phyloP scores from a whole-genome alignment of 1,140 invertebrate genomes.

The Conopomorpha cramerella region DNA sequence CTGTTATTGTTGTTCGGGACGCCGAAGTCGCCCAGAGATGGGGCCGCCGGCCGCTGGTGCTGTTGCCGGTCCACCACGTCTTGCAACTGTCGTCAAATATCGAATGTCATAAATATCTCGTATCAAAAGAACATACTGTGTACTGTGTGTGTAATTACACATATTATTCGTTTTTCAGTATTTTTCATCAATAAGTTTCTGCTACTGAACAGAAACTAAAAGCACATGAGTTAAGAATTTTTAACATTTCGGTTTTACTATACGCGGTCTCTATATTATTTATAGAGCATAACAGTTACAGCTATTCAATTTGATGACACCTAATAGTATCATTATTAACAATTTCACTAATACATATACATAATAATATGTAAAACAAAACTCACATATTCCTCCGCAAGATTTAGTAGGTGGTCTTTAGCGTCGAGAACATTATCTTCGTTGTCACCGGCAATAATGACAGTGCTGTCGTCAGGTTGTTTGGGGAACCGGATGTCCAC shows the following conservation, averaged over 20 bases:
- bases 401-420: constrained; percentile 84
- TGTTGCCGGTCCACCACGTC: constrained; percentile 76
- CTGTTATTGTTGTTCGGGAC: constrained; percentile 15
- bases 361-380: constrained; percentile 4
- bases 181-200: too few relatives aligned
- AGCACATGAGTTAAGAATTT: too few relatives aligned
- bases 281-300: too few relatives aligned
- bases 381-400: constrained; percentile 91
- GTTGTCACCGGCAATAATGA: constrained; percentile 83
- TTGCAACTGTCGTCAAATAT: constrained; percentile 66
- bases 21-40: constrained; percentile 45
- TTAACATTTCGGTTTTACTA: too few relatives aligned
- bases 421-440: constrained; percentile 89
- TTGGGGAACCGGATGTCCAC: constrained; percentile 87
- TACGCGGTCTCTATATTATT: too few relatives aligned
- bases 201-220: too few relatives aligned
- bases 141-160: too few relatives aligned
- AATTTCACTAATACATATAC: too few relatives aligned
- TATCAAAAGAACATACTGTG: constrained; percentile 2
- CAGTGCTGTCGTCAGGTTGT: constrained; percentile 78
- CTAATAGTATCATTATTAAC: too few relatives aligned
- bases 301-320: too few relatives aligned
- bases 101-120: background rate
- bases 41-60: constrained; percentile 57
- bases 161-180: too few relatives aligned